Evolutionary conservation across 1,140 invertebrate species (phyloP), one percentile per base, ranked within the genome.

Genomic region (Lordiphosa stackelbergi): DNA sequence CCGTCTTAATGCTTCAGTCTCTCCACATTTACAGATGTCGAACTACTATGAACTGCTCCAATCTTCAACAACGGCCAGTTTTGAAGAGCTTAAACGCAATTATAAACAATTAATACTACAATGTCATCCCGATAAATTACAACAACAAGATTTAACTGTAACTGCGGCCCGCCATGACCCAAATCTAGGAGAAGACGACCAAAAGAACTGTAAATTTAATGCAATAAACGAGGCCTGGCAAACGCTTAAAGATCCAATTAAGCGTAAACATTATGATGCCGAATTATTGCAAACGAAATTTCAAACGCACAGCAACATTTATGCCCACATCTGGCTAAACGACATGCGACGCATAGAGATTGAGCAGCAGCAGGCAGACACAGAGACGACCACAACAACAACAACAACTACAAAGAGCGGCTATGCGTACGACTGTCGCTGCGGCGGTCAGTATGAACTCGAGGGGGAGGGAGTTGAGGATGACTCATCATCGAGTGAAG

Each of bases 101-200:
- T 87, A 86, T 68, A 87, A 86, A 38, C 77, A 85, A 71, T 75
- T 86, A 71, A 85, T 87, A 77, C 61, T 87, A 79, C 81, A 84
- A 79, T 86, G 77, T 84, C 85, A 87, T 86, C 85, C 85, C 43
- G 85, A 86, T 78, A 87, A 87, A 86, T 66, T 87, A 60, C 73
- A 62, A 56, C 81, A 85, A 51, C 55, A 77, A 12, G 31, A 57
- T 2, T 40, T 22, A 42, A 19, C 48, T 38, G 41, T 58, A 58
- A 57, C 61, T 55, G 49, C 53, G 53, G 63, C 40, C 40, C 48
- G 51, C 40, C 48, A 56, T 60, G 69, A 85, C 70, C 70, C 68
- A 61, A 75, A 83, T 85, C 40, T 34, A 43, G 43, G 45, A 53
- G 43, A 40, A 38, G 48, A 40, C 34, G 16, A 24, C 42, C 22